Percentiles rank a stretch among this genome's conserved stretches.
Conservation (phyloP, 2,113 vertebrate genomes). For the Orthonyx spaldingii region DNA sequence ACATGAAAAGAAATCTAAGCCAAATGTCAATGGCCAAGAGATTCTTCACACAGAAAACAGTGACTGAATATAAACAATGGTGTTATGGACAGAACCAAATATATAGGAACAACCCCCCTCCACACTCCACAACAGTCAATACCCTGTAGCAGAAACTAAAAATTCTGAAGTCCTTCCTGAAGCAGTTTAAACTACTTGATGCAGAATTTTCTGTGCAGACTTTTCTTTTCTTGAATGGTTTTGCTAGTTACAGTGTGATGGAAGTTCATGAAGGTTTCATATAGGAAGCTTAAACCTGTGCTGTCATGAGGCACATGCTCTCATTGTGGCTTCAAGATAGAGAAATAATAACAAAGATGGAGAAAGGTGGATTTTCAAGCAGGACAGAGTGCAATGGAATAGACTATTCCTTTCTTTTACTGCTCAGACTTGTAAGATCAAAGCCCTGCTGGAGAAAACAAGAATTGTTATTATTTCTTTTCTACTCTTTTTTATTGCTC, state of each 20-base stretch:
- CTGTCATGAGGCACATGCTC: not conserved
- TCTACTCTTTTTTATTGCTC: not conserved
- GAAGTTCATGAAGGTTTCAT: not conserved
- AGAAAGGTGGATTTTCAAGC: not conserved
- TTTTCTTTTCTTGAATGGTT: not conserved
- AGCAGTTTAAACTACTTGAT: not conserved
- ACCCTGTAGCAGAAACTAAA: not conserved
- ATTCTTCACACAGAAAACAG: not conserved
- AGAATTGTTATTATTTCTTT: not conserved
- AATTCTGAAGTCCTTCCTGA: not conserved
- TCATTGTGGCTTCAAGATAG: not conserved
- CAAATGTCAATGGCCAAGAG: not conserved
- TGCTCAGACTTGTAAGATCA: not conserved
- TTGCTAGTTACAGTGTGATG: not conserved
- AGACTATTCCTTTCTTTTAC: not conserved
- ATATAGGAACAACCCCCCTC: not conserved
- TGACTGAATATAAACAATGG: not conserved
- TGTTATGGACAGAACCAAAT: not conserved
- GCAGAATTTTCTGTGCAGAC: not conserved
- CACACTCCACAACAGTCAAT: rapidly evolving
- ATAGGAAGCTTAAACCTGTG: not conserved
- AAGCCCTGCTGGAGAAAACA: conserved; percentile 10
- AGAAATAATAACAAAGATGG: not conserved
- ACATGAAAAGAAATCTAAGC: not conserved
- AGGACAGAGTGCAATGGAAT: not conserved